Evolutionary conservation across 2,113 vertebrate genomes (phyloP).

Genomic region (Scopus umbretta): DNA sequence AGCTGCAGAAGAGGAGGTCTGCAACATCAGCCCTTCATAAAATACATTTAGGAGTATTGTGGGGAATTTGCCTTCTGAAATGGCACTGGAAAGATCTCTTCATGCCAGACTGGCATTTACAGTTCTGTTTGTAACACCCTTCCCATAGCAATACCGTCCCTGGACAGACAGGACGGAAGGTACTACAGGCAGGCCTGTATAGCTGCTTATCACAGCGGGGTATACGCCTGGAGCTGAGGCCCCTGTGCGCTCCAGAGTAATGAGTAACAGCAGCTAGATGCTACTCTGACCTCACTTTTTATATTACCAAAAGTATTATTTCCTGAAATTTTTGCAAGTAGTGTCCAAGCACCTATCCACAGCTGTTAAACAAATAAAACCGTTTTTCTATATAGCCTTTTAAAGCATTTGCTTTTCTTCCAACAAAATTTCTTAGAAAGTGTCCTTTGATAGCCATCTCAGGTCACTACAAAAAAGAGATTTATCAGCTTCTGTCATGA

Average conservation of each 20-base stretch:
- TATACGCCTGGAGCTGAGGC: neutral
- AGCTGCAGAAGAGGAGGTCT: neutral
- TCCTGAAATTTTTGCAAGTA: neutral
- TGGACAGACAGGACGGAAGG: neutral
- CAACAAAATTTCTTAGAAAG: neutral
- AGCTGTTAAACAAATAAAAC: neutral
- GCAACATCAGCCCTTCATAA: neutral
- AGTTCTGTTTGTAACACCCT: neutral
- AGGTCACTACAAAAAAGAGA: neutral
- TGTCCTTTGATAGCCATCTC: neutral
- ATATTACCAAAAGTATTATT: neutral
- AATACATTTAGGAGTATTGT: fast-evolving
- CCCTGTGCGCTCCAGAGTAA: neutral
- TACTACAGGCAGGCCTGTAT: neutral
- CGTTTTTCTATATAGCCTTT: neutral
- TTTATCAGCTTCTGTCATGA: neutral
- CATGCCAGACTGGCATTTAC: neutral
- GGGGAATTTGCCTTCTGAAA: neutral
- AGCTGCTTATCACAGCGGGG: neutral
- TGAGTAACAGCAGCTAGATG: neutral
- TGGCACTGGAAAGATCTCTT: neutral
- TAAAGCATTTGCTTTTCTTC: neutral
- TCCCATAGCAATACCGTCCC: neutral
- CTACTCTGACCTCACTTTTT: neutral
- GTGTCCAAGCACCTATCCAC: neutral